Evolutionary conservation across 1,140 invertebrate genomes (phyloP), one percentile per base, ranked within the genome.

Genomic region (Lucilia sericata): DNA sequence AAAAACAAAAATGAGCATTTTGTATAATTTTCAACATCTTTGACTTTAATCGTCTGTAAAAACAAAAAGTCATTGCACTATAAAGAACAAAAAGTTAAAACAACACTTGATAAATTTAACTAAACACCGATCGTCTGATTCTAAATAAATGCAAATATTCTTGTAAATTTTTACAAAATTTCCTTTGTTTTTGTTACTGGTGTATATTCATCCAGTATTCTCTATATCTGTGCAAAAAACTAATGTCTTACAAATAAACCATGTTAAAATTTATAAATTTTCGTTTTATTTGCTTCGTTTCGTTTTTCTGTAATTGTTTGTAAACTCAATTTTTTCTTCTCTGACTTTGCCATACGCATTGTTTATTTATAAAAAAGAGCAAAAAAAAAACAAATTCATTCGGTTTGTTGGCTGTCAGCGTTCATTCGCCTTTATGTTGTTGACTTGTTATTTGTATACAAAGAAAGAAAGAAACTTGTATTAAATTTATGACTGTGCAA

Each of bases 401-500:
- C 2, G 9, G n/a, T 70, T 70, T 70, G 12, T 25, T 9, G 21
- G 25, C 25, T 30, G 25, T 30, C 19, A 21, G 65, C 65, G 65
- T 70, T 70, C 65, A 70, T 70, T 70, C 65, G n/a, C 65, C 65
- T 70, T 70, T 25, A 70, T 21, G 65, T 19, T 70, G n/a, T 10
- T 70, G 65, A 21, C 9, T 70, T 70, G 25, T 30, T 30, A 30
- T 70, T 70, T 70, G 19, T 10, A 55, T 55, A 55, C 51, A 55
- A 55, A 55, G 51, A n/a, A 55, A 55, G 8, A 55, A 55, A 55
- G 51, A n/a, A 55, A 55, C 51, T 55, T 55, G 12, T 14, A 14
- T 55, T 55, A 55, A 42, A 55, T 55, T 55, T 55, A 55, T 55
- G 42, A 42, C 51, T 17, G 17, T 55, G 12, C 51, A 12, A 55